Conservation (phyloP, 2,888 invertebrate species). For the Eudemis profundana region DNA sequence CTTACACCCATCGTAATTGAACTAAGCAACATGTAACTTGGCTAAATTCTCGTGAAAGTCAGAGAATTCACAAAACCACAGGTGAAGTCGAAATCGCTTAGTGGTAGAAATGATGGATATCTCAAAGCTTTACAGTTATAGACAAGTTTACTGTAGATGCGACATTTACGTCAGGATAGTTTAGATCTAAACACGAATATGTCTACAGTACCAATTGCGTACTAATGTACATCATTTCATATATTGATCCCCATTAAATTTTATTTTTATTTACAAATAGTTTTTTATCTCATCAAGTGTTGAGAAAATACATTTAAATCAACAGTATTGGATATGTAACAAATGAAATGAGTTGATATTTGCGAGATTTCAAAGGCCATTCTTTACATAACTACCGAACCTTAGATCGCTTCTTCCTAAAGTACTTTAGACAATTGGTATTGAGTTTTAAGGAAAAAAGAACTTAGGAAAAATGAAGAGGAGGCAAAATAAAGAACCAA, state of each 20-base stretch:
- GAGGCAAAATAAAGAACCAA: slow-evolving; percentile 77
- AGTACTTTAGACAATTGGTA: slow-evolving; percentile 72
- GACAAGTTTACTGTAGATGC: slow-evolving; percentile 61
- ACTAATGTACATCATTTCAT: slow-evolving; percentile 81
- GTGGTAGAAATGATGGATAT: slow-evolving; percentile 60
- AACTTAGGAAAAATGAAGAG: slow-evolving; percentile 66
- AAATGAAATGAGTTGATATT: slow-evolving; percentile 39
- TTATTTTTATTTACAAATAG: slow-evolving; percentile 83
- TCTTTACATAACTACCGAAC: slow-evolving; percentile 48
- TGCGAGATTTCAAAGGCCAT: slow-evolving; percentile 41
- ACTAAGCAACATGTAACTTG: slow-evolving; percentile 70
- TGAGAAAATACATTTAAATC: slow-evolving; percentile 56
- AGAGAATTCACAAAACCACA: slow-evolving; percentile 56
- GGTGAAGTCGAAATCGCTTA: slow-evolving; percentile 51
- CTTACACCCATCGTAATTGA: slow-evolving; percentile 77
- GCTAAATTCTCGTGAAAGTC: slow-evolving; percentile 64
- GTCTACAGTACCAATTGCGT: slow-evolving; percentile 83
- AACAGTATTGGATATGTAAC: slow-evolving; percentile 48
- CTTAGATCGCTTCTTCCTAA: slow-evolving; percentile 44
- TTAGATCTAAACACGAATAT: slow-evolving; percentile 79
- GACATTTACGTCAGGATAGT: slow-evolving; percentile 72
- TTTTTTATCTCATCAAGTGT: slow-evolving; percentile 68
- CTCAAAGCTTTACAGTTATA: slow-evolving; percentile 68
- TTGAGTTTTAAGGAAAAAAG: slow-evolving; percentile 60
- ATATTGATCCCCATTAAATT: slow-evolving; percentile 84